Evolutionary conservation across 2,113 vertebrate genomes (phyloP).

Genomic region (Callospermophilus lateralis): DNA sequence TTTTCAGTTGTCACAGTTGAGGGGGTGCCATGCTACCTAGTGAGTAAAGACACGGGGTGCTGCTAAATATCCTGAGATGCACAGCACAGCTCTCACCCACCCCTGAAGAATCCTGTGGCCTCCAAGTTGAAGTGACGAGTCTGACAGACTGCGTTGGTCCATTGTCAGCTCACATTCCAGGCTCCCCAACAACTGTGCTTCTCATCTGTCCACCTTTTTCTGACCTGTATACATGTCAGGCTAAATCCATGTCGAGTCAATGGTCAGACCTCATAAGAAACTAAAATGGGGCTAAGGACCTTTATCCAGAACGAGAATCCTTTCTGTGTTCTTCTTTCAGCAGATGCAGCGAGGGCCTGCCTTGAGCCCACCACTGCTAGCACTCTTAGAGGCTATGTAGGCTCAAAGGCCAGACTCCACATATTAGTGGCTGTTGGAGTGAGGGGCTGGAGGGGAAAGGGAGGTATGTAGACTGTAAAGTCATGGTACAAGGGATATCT

Average conservation of each 20-base stretch:
- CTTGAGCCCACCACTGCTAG: neutral
- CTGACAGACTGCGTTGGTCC: neutral
- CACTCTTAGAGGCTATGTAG: no score
- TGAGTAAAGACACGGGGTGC: neutral
- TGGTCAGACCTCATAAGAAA: neutral
- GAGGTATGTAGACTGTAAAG: neutral
- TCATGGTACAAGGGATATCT: no score
- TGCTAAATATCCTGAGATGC: neutral
- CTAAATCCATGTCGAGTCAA: fast-evolving
- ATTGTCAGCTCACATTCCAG: neutral
- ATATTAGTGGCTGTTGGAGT: neutral
- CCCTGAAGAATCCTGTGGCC: neutral
- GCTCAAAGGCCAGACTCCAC: neutral
- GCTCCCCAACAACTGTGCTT: no score
- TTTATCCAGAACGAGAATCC: no score
- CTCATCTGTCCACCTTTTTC: neutral
- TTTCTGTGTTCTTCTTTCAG: neutral
- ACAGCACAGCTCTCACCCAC: neutral
- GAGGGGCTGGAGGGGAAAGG: neutral
- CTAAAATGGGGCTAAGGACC: neutral
- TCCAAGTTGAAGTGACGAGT: neutral
- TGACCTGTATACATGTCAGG: neutral
- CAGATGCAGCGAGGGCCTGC: neutral
- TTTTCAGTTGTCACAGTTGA: neutral
- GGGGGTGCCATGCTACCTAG: neutral